Evolutionary conservation across 2,888 invertebrate species (phyloP).

Genomic region (Cyclophora punctaria): DNA sequence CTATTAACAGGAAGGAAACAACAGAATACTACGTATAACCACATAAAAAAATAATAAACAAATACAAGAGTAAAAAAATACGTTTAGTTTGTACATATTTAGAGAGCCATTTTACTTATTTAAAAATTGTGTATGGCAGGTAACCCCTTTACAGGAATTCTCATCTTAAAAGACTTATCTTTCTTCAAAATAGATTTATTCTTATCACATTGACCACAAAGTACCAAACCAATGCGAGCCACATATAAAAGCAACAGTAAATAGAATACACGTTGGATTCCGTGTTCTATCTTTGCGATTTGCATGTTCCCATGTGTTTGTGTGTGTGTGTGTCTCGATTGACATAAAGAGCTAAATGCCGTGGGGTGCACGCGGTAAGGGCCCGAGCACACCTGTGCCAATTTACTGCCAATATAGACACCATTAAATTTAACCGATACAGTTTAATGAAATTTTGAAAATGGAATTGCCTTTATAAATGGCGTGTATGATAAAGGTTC

Average conservation of each 20-base stretch:
- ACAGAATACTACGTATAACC: too few relatives aligned
- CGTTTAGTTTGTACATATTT: too few relatives aligned
- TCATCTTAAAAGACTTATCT: too few relatives aligned
- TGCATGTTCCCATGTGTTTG: conserved; percentile 51
- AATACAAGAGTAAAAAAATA: too few relatives aligned
- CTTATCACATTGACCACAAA: conserved; percentile 1
- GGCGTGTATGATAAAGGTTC: neutral
- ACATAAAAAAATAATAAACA: too few relatives aligned
- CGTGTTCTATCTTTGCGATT: conserved; percentile 65
- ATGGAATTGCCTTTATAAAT: neutral
- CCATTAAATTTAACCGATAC: neutral
- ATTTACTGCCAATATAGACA: too few relatives aligned
- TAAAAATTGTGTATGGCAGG: too few relatives aligned
- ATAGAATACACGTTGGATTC: conserved; percentile 68
- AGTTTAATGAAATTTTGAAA: neutral
- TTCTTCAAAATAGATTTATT: neutral
- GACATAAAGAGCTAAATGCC: conserved; percentile 66
- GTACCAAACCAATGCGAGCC: conserved; percentile 34
- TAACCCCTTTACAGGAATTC: too few relatives aligned
- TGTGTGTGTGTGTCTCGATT: conserved; percentile 42
- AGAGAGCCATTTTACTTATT: too few relatives aligned
- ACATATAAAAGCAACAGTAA: conserved; percentile 52
- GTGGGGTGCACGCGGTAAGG: conserved; percentile 40
- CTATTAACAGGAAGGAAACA: too few relatives aligned
- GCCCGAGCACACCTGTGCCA: conserved; percentile 1